Evolutionary conservation across 2,888 invertebrate species (phyloP).

Genomic region (Xylocampa areola): DNA sequence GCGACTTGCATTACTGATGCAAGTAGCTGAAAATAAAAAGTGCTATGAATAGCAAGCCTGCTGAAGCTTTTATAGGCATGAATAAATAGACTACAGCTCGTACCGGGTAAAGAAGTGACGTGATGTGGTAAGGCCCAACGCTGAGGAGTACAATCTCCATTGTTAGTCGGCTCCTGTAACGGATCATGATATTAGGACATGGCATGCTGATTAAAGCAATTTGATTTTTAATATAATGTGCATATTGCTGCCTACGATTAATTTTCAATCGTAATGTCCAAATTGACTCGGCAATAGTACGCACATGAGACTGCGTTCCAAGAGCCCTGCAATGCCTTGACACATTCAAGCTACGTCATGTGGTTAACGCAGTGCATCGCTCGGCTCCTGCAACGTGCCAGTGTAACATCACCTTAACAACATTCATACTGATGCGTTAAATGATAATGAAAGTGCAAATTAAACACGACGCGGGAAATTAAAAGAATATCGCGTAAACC

Average conservation of each 20-base stretch:
- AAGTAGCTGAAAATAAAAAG: no score
- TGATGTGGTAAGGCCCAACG: slow-evolving; percentile 90
- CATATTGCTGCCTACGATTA: slow-evolving; percentile 31
- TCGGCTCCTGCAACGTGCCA: slow-evolving; percentile 45
- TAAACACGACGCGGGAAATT: slow-evolving; percentile 69
- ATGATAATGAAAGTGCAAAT: slow-evolving; percentile 75
- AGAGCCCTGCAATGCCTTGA: slow-evolving; percentile 49
- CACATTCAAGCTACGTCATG: slow-evolving; percentile 36
- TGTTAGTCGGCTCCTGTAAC: slow-evolving; percentile 76
- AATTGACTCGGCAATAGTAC: slow-evolving; percentile 20
- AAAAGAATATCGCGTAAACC: slow-evolving; percentile 63
- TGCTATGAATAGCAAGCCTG: no score
- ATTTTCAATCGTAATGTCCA: not conserved
- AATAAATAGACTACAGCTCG: slow-evolving; percentile 4
- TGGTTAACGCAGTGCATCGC: slow-evolving; percentile 52
- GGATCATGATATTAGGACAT: slow-evolving; percentile 34
- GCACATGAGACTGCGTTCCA: slow-evolving; percentile 26
- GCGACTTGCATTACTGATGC: no score
- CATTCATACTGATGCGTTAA: slow-evolving; percentile 54
- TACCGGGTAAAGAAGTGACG: slow-evolving; percentile 91
- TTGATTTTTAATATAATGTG: slow-evolving; percentile 20
- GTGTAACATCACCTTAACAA: slow-evolving; percentile 43
- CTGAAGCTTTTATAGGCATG: no score
- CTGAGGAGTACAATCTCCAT: slow-evolving; percentile 81
- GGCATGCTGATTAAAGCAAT: not conserved